Base-by-base conservation (phyloP, 2,888 invertebrate genomes). In the Gymnoscelis rufifasciata region DNA sequence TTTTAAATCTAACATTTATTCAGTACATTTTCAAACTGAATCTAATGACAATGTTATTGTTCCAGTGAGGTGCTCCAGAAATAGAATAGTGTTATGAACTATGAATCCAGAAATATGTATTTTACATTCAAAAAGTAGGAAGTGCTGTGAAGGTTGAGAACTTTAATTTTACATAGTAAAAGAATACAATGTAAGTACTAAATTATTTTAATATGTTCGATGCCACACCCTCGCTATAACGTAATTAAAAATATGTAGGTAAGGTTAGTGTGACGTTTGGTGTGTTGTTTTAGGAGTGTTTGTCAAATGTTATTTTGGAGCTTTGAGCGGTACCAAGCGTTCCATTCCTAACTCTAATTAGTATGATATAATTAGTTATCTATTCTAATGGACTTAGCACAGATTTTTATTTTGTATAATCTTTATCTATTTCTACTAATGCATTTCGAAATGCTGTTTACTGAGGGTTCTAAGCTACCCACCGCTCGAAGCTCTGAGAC, bases 131-230 rank as follows among this genome's bases (percentile, higher is more conserved):
- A 66, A 64, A 71, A 71, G 67, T 68, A 66, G n/a, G 69, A 74
- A 68, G 78, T 75, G 81, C 80, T 80, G 83, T 83, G 81, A 82
- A 74, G 74, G 72, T 71, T 70, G 71, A 74, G 68, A 81, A 65
- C 66, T 80, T 74, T 83, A 81, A 53, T 83, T 81, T 80, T 81
- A 77, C 74, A 76, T 72, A 66, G 68, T 70, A 71, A 71, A 68
- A 68, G 60, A 68, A 60, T 38, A 45, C 40, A 45, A 64, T 75
- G 73, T 84, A 83, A 86, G 83, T 83, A 83, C 82, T 87, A 86
- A 86, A 84, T 84, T 86, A 87, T 86, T 84, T 84, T 83, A 76
- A 78, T 83, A 83, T 75, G 70, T 81, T 79, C 77, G 78, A 78
- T 75, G 72, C 83, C 78, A 78, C 80, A 76, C 75, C 75, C 79